Conservation (phyloP, 1,140 invertebrate species). For the Sesamia nonagrioides region DNA sequence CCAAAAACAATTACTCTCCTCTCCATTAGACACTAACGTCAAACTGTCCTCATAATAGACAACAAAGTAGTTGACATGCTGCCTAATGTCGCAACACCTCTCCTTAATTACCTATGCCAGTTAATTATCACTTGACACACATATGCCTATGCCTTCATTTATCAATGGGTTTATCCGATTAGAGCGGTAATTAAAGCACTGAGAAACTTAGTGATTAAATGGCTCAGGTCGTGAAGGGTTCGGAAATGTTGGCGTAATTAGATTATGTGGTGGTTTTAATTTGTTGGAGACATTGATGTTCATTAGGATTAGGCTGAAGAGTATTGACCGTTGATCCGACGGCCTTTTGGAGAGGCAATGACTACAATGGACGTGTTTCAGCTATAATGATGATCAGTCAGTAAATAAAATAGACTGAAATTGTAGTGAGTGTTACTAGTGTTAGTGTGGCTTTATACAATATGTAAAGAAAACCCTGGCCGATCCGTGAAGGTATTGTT, state of each 20-base stretch:
- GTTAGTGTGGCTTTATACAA: no score
- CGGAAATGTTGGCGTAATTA: neutral
- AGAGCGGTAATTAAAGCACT: slow-evolving; percentile 37
- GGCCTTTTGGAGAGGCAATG: no score
- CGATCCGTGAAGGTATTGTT: no score
- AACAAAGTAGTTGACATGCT: slow-evolving; percentile 29
- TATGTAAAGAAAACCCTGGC: no score
- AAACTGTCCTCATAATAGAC: slow-evolving; percentile 30
- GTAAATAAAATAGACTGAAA: neutral
- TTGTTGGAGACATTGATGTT: slow-evolving; percentile 10
- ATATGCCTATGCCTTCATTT: slow-evolving; percentile 21
- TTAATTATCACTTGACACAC: slow-evolving; percentile 48
- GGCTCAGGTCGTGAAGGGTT: neutral
- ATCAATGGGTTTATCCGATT: slow-evolving; percentile 43
- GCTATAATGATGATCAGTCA: neutral
- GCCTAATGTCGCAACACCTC: slow-evolving; percentile 43
- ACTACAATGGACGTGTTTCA: no score
- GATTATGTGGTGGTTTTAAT: neutral
- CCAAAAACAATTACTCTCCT: neutral
- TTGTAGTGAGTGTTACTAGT: no score
- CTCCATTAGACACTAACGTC: neutral
- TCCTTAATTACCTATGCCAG: slow-evolving; percentile 24
- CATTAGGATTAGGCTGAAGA: neutral
- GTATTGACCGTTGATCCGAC: no score
- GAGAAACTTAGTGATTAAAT: slow-evolving; percentile 13